These are phyloP conservation scores for Microcebus griseorufus DNA, from an alignment of 2,113 vertebrate species.

Conservation along the genomic window DNA sequence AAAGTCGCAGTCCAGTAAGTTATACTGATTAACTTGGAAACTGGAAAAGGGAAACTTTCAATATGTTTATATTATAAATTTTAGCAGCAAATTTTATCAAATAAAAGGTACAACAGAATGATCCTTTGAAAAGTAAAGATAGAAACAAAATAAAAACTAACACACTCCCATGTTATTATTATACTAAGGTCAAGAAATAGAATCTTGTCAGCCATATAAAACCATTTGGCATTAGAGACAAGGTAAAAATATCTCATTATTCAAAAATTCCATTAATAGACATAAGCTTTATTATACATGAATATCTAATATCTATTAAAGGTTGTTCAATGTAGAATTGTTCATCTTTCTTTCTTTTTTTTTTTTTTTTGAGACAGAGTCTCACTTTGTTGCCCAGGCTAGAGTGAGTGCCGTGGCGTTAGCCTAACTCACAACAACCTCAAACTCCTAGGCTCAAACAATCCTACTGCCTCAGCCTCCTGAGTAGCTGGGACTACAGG, in stretches of 20 bases:
- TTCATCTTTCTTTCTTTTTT: neutral
- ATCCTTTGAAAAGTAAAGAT: neutral
- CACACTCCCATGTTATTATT: neutral
- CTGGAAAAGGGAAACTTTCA: neutral
- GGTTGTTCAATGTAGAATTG: neutral
- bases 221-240: neutral
- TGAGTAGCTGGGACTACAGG: too few relatives aligned
- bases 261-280: too few relatives aligned
- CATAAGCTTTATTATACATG: too few relatives aligned
- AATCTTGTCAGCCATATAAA: neutral
- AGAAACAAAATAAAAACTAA: neutral
- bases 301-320: too few relatives aligned
- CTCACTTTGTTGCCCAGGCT: too few relatives aligned
- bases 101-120: neutral
- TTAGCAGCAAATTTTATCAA: neutral
- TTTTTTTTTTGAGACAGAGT: too few relatives aligned
- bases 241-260: neutral
- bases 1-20: accelerated
- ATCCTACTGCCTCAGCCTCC: too few relatives aligned
- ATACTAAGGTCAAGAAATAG: neutral
- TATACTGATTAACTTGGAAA: neutral
- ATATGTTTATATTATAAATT: neutral
- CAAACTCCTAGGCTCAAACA: too few relatives aligned
- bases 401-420: too few relatives aligned
- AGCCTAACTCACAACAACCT: too few relatives aligned